These are phyloP conservation scores for Lepetodrilus schrolli DNA, from an alignment of 2,888 invertebrate species.

Conservation along the genomic window DNA sequence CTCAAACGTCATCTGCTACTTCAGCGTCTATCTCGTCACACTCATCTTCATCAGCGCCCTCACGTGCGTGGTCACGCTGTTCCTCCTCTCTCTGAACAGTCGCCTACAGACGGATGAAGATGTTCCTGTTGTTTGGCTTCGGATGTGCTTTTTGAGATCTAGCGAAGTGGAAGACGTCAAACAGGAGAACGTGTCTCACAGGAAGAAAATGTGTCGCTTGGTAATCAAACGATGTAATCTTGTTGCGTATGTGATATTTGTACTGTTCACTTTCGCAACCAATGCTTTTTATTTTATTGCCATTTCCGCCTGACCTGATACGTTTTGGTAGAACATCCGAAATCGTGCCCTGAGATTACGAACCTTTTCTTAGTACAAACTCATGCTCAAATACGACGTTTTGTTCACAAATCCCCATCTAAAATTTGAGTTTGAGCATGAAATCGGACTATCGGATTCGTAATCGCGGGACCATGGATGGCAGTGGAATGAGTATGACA, in stretches of 20 bases:
- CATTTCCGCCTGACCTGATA: too few relatives aligned
- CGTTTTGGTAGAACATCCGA: too few relatives aligned
- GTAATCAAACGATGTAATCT: neutral
- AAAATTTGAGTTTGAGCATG: too few relatives aligned
- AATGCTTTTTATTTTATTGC: neutral
- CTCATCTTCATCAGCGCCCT: slow-evolving; percentile 3
- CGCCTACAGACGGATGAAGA: neutral
- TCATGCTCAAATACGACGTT: too few relatives aligned
- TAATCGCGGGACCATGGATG: too few relatives aligned
- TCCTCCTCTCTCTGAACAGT: neutral
- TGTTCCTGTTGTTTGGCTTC: neutral
- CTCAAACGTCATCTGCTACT: slow-evolving; percentile 8
- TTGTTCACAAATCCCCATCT: too few relatives aligned
- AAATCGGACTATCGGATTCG: too few relatives aligned
- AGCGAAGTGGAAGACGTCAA: too few relatives aligned
- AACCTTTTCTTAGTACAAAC: too few relatives aligned
- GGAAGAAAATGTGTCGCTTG: neutral
- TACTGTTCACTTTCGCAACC: neutral
- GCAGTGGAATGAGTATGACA: too few relatives aligned
- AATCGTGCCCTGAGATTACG: too few relatives aligned
- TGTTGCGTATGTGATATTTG: neutral
- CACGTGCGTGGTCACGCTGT: neutral
- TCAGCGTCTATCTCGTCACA: neutral
- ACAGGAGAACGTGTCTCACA: neutral
- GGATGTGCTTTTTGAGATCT: too few relatives aligned